Base-by-base conservation (phyloP, 2,888 invertebrate species). In the Chelonus formosanus region DNA sequence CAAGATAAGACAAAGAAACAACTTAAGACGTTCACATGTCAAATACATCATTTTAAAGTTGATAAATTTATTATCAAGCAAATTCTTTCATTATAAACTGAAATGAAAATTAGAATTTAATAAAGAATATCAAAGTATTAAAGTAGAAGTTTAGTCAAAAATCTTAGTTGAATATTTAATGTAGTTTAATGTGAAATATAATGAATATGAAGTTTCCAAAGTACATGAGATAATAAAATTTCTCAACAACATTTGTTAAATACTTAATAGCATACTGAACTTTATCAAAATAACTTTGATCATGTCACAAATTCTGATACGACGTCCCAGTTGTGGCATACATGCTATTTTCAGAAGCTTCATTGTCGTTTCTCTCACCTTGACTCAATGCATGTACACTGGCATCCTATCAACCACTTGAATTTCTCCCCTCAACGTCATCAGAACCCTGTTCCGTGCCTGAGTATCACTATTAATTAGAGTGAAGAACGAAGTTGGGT, bases 401-500 rank as follows among this genome's bases (percentile, higher is more conserved):
- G 44, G n/a, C 50, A 35, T 56, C 20, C 56, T 50, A 54, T 65
- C 59, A 65, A 59, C 59, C 50, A 53, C 52, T 61, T 44, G 60
- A 40, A 43, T 53, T 40, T 32, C n/a, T 20, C 40, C 36, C 6
- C 47, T 8, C 5, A 60, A 34, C 40, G 50, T 10, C 35, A 35
- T 20, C 48, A 64, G 55, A 55, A 10, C 60, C 62, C 54, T 54
- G 48, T 48, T 58, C 58, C 56, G 61, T 70, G 61, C 61, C 69
- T 60, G 55, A 67, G 74, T 77, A 77, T 78, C 76, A 72, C 75
- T 78, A 79, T 80, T 79, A 80, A 79, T 80, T 79, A 79, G 74
- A 74, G 67, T 69, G 67, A 40, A 68, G 67, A 69, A 73, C 70
- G 71, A 75, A 76, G 75, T 74, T 74, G 72, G 45, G 76, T 73